A percentile compares a stretch with the other conserved stretches of the same genome.
phyloP scores from a whole-genome alignment of 2,113 vertebrate species.

The Hemiprocne comata region DNA sequence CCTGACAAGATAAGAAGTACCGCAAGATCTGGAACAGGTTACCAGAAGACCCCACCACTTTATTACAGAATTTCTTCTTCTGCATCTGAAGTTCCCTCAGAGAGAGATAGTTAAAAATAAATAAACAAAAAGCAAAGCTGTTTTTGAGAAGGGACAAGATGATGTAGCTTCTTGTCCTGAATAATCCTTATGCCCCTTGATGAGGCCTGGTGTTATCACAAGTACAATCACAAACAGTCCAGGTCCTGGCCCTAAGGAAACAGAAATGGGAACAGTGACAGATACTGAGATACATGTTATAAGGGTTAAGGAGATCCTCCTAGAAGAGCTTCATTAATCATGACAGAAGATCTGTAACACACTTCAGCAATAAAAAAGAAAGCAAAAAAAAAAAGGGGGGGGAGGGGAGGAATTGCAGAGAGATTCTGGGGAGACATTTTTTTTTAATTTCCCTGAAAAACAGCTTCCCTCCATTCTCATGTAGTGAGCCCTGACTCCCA shows the following conservation, averaged over 20 bases:
- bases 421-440: conserved; percentile 34
- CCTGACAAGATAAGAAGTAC: neutral
- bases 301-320: conserved; percentile 46
- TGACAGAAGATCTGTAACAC: conserved; percentile 34
- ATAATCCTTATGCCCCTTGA: conserved; percentile 31
- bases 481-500: neutral
- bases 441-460: conserved; percentile 17
- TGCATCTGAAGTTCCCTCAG: conserved; percentile 11
- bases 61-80: neutral
- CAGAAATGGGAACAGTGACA: conserved; percentile 68
- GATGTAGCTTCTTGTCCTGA: conserved; percentile 46
- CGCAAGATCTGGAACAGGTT: neutral
- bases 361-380: conserved; percentile 22
- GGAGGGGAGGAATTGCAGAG: conserved; percentile 26
- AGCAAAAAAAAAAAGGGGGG: neutral
- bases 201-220: conserved; percentile 57
- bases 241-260: conserved; percentile 70
- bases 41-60: neutral
- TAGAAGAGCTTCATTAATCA: conserved; percentile 36
- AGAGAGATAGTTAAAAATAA: neutral
- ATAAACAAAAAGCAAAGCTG: conserved; percentile 52
- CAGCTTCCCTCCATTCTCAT: conserved; percentile 17
- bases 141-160: conserved; percentile 50
- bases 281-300: neutral
- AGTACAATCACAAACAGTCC: conserved; percentile 31